Percentiles rank a stretch among this genome's conserved stretches.
phyloP scores from a whole-genome alignment of 2,797 vertebrate species.

The Rhinella marina region DNA sequence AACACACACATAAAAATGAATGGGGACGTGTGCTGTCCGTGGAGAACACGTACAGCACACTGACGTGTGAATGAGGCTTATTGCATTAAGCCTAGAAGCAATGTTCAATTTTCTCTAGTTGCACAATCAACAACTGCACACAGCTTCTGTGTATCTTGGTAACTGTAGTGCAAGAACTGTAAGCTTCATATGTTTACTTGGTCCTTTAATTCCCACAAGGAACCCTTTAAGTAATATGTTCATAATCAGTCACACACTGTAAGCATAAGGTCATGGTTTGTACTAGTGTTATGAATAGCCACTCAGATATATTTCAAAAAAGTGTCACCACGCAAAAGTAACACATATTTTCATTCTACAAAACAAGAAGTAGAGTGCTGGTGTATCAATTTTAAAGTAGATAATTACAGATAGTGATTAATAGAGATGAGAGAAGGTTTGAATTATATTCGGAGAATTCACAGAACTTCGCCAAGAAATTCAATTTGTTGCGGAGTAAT shows the following conservation, averaged over 20 bases:
- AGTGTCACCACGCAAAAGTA: slow-evolving; percentile 36
- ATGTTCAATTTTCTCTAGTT: neutral
- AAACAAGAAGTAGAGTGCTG: neutral
- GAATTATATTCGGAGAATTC: too few relatives aligned
- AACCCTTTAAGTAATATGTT: slow-evolving; percentile 48
- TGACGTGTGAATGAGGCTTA: too few relatives aligned
- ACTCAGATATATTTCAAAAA: slow-evolving; percentile 41
- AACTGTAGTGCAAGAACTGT: slow-evolving; percentile 9
- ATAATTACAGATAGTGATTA: neutral
- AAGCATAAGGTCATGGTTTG: slow-evolving; percentile 50
- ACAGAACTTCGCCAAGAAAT: too few relatives aligned
- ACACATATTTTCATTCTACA: neutral
- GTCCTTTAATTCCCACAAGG: slow-evolving; percentile 21
- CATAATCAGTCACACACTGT: slow-evolving; percentile 44
- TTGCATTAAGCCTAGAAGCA: neutral
- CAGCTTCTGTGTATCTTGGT: slow-evolving; percentile 2
- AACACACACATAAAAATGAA: too few relatives aligned
- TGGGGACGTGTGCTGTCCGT: too few relatives aligned
- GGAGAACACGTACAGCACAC: too few relatives aligned
- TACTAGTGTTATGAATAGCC: slow-evolving; percentile 11
- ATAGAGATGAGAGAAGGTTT: too few relatives aligned
- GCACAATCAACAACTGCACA: neutral
- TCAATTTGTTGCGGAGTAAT: too few relatives aligned
- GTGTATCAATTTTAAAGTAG: neutral
- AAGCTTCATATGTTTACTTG: slow-evolving; percentile 39